A percentile compares a stretch with the other conserved stretches of the same genome.
Evolutionary conservation across 2,797 vertebrate genomes (phyloP).

Genomic region (Rallus crepitans): DNA sequence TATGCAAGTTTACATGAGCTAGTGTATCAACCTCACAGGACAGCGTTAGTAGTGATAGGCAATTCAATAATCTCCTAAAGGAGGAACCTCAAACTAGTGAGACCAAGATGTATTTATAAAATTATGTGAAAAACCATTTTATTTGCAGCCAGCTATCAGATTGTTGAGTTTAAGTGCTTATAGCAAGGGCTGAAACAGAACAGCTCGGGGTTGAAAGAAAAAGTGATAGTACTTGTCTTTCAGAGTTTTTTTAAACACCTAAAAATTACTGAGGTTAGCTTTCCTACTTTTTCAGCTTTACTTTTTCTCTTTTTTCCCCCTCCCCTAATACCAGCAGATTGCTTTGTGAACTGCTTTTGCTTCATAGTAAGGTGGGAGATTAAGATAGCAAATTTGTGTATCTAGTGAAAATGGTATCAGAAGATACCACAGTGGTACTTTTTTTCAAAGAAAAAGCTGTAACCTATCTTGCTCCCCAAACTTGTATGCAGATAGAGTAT

Average conservation of each 20-base stretch:
- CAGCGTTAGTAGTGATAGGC: neutral
- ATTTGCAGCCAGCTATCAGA: neutral
- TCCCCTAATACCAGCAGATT: neutral
- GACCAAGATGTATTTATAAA: neutral
- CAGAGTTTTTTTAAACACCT: neutral
- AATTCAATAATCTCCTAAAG: neutral
- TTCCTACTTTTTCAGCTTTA: neutral
- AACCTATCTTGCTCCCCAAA: neutral
- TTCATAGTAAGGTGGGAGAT: neutral
- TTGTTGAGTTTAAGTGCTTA: neutral
- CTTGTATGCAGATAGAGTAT: neutral
- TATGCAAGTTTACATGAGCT: neutral
- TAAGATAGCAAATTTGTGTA: neutral
- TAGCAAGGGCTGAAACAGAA: neutral
- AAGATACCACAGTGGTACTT: neutral
- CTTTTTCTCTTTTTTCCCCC: neutral
- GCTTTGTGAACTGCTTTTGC: neutral
- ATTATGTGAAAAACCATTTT: neutral
- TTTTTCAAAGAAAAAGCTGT: neutral
- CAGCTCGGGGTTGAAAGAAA: neutral
- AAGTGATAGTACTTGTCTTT: neutral
- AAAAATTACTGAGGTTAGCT: neutral
- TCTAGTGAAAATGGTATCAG: neutral
- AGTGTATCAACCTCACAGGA: fast-evolving
- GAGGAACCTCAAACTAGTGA: neutral